Conservation (phyloP, 2,113 vertebrate genomes). For the Paralichthys olivaceus region DNA sequence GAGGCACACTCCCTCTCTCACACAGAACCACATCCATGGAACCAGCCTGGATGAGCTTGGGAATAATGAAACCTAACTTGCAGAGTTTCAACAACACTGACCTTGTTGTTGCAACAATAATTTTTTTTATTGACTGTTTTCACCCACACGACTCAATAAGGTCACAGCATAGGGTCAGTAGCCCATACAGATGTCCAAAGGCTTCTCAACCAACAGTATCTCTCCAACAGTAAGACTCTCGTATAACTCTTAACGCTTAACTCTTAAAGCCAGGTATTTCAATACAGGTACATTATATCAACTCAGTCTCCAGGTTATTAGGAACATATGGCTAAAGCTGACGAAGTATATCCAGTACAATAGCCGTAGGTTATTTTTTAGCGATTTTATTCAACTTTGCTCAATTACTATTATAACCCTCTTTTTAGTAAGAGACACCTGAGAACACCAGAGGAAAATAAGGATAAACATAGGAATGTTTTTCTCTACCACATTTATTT, state of each 20-base stretch:
- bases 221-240: too few species aligned
- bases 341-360: background rate
- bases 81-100: background rate
- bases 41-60: background rate
- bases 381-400: too few species aligned
- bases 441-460: too few species aligned
- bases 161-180: background rate
- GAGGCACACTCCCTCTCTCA: background rate
- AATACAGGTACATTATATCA: background rate
- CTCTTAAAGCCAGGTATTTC: background rate
- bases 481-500: too few species aligned
- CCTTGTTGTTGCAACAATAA: background rate
- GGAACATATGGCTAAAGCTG: background rate
- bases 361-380: too few species aligned
- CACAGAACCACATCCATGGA: background rate
- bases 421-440: too few species aligned
- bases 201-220: background rate
- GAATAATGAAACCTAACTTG: constrained; percentile 22
- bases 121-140: background rate
- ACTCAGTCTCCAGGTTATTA: background rate
- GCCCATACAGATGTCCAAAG: background rate
- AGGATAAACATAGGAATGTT: too few species aligned
- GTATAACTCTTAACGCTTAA: background rate
- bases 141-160: background rate
- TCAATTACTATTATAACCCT: background rate